Base-by-base conservation (phyloP, 2,888 invertebrate species). In the Erannis defoliaria region DNA sequence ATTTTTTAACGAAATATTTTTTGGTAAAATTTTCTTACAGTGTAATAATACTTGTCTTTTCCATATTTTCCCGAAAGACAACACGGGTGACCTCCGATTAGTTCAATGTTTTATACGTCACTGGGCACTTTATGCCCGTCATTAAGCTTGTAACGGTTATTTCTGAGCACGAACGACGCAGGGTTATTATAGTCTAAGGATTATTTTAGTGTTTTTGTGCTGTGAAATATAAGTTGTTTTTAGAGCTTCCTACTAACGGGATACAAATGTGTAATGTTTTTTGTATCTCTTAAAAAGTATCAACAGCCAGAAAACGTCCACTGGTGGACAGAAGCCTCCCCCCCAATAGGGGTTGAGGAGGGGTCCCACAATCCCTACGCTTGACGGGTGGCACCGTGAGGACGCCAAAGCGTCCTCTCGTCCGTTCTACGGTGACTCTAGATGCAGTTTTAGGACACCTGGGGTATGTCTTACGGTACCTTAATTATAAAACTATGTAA, bases 61-160 rank as follows among this genome's bases (percentile, higher is more conserved):
- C 42, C 16, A n/a, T 26, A 56, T 74, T 73, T 74, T 62, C 72
- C 67, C 73, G 70, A 71, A 75, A 80, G 81, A 80, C 80, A 85
- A 81, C 77, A 78, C 70, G 75, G 72, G 62, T 68, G 79, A 74
- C 81, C 81, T 81, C 76, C 82, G 84, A 88, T 89, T 86, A 88
- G 88, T 84, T 85, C 81, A 89, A 90, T 86, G 88, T 85, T 88
- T 87, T 85, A 85, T 81, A 81, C 77, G 80, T 75, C 78, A 77
- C 66, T 79, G 82, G 83, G 75, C 83, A 81, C 81, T 85, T 83
- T 77, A 81, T 77, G 80, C 81, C 85, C 84, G 74, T 81, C 90
- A 85, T 90, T 90, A 88, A 81, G 69, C 85, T 72, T 80, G 82
- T 85, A 81, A 88, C 80, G 82, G 83, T 87, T 89, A 88, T 86